phyloP scores from a whole-genome alignment of 2,888 invertebrate species.

The Parasteatoda lunata region DNA sequence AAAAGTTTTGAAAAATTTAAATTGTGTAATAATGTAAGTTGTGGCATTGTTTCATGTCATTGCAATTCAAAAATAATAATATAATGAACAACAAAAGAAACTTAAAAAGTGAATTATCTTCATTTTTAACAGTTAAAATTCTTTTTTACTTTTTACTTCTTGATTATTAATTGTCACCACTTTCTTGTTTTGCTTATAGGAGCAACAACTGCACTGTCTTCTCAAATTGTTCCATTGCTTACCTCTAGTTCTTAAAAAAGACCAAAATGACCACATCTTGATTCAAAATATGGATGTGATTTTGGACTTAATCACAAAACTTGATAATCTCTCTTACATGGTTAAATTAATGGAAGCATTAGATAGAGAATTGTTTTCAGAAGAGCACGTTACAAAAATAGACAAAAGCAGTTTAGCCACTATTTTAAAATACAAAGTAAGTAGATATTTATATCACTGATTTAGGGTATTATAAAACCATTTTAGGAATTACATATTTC shows the following conservation, averaged over 20 bases:
- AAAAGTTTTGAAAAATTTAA: no score
- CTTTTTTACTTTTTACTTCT: neutral
- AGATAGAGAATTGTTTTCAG: slow-evolving; percentile 7
- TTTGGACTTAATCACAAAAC: slow-evolving; percentile 13
- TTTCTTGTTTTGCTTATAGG: slow-evolving; percentile 4
- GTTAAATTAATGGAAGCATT: slow-evolving; percentile 53
- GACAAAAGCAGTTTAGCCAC: slow-evolving; percentile 44
- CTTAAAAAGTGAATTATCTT: neutral
- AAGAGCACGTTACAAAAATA: slow-evolving; percentile 13
- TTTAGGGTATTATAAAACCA: no score
- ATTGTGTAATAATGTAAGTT: no score
- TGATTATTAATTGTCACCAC: neutral
- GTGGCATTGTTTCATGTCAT: no score
- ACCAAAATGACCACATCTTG: slow-evolving; percentile 57
- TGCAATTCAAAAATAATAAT: no score
- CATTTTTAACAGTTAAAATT: neutral
- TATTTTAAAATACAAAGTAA: slow-evolving; percentile 59
- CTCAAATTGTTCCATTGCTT: slow-evolving; percentile 38
- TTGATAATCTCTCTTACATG: slow-evolving; percentile 10
- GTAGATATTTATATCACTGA: neutral
- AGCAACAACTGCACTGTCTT: slow-evolving; percentile 56
- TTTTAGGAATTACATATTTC: no score
- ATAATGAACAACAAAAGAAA: no score
- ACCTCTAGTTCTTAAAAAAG: slow-evolving; percentile 44
- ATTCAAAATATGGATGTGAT: slow-evolving; percentile 33